Evolutionary conservation across 2,113 vertebrate genomes (phyloP).

Genomic region (Salminus brasiliensis): DNA sequence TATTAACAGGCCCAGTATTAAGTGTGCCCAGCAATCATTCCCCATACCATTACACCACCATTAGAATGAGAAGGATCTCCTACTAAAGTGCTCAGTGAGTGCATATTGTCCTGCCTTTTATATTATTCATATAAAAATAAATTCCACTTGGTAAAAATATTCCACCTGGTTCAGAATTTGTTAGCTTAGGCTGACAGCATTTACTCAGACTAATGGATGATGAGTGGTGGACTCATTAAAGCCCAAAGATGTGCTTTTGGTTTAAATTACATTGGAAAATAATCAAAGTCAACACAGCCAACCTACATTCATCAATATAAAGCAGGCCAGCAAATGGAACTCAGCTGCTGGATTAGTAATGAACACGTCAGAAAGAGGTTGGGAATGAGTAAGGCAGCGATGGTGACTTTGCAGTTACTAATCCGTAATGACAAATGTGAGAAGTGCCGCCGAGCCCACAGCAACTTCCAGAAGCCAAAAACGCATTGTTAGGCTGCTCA

Average conservation of each 20-base stretch:
- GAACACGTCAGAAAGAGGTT: not conserved
- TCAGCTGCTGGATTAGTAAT: conserved; percentile 11
- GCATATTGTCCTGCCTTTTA: not conserved
- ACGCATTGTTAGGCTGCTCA: not conserved
- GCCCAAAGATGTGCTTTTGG: not conserved
- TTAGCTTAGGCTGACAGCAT: not conserved
- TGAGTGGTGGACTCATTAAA: conserved; percentile 16
- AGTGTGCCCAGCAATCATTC: no score
- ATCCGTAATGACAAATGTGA: conserved; percentile 4
- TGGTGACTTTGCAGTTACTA: not conserved
- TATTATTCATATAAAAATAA: not conserved
- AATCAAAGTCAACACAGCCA: not conserved
- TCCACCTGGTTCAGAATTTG: not conserved
- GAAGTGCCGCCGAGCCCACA: not conserved
- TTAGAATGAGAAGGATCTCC: no score
- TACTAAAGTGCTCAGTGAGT: no score
- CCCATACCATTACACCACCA: no score
- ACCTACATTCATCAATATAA: not conserved
- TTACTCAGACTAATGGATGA: not conserved
- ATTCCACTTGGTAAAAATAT: not conserved
- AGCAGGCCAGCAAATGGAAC: not conserved
- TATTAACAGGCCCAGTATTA: no score
- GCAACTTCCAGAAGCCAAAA: not conserved
- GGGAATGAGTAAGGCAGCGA: not conserved
- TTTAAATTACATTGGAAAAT: not conserved